These are phyloP conservation scores for Drosophila funebris DNA, from an alignment of 1,140 invertebrate genomes.

Conservation along the genomic window DNA sequence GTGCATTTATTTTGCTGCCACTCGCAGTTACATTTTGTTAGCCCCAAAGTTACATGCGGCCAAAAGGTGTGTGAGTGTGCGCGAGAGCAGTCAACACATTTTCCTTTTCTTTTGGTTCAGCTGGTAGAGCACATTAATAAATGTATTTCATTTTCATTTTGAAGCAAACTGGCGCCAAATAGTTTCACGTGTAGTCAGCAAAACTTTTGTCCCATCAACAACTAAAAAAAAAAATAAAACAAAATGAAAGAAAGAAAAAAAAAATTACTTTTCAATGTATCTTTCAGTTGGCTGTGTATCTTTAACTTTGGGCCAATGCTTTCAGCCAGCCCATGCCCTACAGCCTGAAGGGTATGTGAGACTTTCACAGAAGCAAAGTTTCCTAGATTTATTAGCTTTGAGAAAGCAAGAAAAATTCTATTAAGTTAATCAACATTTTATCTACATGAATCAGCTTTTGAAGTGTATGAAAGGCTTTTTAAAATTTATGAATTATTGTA, in stretches of 20 bases:
- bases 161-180: conserved; percentile 50
- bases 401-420: too few species aligned
- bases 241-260: conserved; percentile 1
- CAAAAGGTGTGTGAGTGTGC: conserved; percentile 3
- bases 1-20: conserved; percentile 38
- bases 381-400: background rate
- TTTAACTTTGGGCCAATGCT: conserved; percentile 24
- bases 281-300: conserved; percentile 28
- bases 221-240: conserved; percentile 20
- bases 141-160: conserved; percentile 60
- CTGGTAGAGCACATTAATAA: conserved; percentile 44
- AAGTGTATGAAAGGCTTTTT: too few species aligned
- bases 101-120: conserved; percentile 1
- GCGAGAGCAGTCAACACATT: background rate
- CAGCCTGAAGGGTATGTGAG: background rate
- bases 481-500: too few species aligned
- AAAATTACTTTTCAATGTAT: conserved; percentile 40
- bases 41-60: conserved; percentile 9
- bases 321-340: conserved; percentile 15
- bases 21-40: conserved; percentile 23
- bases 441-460: too few species aligned
- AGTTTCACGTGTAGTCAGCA: conserved; percentile 52
- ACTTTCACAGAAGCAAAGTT: background rate
- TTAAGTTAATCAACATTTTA: too few species aligned
- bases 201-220: conserved; percentile 48